phyloP scores from a whole-genome alignment of 2,797 vertebrate genomes.

The Phoebastria nigripes region DNA sequence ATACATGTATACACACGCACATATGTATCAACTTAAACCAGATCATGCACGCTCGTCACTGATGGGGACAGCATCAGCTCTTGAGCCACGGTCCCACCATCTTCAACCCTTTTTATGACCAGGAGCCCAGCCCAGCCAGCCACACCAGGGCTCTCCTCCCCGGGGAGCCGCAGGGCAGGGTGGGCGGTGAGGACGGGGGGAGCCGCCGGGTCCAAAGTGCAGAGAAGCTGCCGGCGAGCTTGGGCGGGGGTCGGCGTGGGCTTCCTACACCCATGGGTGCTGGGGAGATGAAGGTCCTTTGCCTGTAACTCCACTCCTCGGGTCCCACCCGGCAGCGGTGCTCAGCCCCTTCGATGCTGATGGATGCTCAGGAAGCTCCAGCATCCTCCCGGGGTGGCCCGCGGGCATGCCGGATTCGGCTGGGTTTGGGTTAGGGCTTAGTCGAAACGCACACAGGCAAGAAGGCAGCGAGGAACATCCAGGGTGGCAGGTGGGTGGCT shows the following conservation, averaged over 20 bases:
- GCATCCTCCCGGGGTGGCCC: neutral
- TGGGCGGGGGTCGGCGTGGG: accelerated
- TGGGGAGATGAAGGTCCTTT: neutral
- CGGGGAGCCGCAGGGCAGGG: accelerated
- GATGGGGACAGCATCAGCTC: conserved; percentile 18
- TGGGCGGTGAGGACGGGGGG: neutral
- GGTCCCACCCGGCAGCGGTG: neutral
- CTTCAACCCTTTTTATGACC: accelerated
- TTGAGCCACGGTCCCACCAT: neutral
- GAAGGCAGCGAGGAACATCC: neutral
- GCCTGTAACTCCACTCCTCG: accelerated
- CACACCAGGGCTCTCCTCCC: neutral
- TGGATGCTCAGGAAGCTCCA: neutral
- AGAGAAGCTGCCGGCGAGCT: neutral
- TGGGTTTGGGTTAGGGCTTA: neutral
- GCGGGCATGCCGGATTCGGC: accelerated
- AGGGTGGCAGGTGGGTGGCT: neutral
- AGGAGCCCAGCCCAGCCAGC: neutral
- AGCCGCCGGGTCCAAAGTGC: neutral
- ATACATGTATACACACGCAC: conserved; percentile 9
- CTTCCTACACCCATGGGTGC: neutral
- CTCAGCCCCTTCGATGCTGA: neutral
- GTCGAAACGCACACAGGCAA: neutral
- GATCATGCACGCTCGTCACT: neutral
- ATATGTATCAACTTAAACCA: neutral